Conservation (phyloP, 30 jellyfish, hydroid and myxozoan genomes). For the Chironex yamaguchii region DNA sequence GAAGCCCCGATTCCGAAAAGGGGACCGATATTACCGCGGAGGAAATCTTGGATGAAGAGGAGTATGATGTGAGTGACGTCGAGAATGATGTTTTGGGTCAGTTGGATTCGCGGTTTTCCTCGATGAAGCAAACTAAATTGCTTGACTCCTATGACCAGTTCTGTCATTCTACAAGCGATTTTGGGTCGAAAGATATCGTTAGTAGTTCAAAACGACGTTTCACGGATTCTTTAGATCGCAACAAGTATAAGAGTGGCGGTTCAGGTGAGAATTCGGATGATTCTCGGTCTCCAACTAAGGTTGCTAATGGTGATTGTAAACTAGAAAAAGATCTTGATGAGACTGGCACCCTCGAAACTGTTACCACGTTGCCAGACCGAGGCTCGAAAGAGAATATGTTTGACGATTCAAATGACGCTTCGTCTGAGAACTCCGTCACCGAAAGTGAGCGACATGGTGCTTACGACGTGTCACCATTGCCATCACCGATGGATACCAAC, state of each 20-base stretch:
- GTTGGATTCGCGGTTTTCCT: constrained; percentile 59
- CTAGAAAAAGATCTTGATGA: constrained; percentile 50
- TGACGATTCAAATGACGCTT: constrained; percentile 83
- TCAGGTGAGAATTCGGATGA: constrained; percentile 31
- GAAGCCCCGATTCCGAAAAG: constrained; percentile 28
- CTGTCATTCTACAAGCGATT: constrained; percentile 86
- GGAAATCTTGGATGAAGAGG: constrained; percentile 84
- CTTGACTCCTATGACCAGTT: constrained; percentile 97
- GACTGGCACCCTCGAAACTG: neutral
- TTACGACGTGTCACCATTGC: constrained; percentile 43
- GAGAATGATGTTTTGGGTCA: constrained; percentile 90
- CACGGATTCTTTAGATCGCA: neutral
- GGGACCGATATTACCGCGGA: constrained; percentile 61
- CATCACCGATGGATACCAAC: constrained; percentile 68
- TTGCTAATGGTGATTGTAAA: neutral
- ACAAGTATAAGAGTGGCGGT: constrained; percentile 15
- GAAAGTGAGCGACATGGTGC: constrained; percentile 78
- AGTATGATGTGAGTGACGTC: constrained; percentile 82
- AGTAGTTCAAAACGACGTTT: constrained; percentile 29
- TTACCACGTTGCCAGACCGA: constrained; percentile 54
- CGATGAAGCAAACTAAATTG: constrained; percentile 87
- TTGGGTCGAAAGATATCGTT: constrained; percentile 74
- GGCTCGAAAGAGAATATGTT: constrained; percentile 78
- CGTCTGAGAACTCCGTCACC: constrained; percentile 88
- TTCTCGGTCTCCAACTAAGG: neutral